Evolutionary conservation across 2,888 invertebrate species (phyloP).

Genomic region (Trichopria drosophilae): DNA sequence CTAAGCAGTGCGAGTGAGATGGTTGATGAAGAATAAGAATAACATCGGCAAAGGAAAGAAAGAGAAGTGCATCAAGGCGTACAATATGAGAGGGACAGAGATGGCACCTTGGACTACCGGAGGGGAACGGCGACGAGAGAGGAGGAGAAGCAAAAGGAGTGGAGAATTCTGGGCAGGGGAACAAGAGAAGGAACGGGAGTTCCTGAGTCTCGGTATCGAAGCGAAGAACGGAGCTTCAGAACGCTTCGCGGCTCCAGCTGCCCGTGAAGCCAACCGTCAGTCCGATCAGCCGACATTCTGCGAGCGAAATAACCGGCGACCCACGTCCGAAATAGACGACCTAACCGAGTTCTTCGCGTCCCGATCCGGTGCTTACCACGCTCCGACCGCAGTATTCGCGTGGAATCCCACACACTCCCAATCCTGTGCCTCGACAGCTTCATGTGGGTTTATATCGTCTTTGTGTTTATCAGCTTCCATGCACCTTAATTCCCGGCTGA

Average conservation of each 20-base stretch:
- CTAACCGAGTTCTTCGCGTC: slow-evolving; percentile 32
- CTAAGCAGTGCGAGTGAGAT: too few relatives aligned
- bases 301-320: slow-evolving; percentile 17
- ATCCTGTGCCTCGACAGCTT: too few relatives aligned
- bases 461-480: too few relatives aligned
- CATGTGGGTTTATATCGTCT: too few relatives aligned
- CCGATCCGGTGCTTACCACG: background rate
- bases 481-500: too few relatives aligned
- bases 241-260: slow-evolving; percentile 4
- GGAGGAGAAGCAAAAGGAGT: slow-evolving; percentile 7
- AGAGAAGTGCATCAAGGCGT: too few relatives aligned
- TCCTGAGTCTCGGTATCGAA: too few relatives aligned
- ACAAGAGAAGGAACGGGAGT: slow-evolving; percentile 24
- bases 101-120: background rate
- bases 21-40: too few relatives aligned
- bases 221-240: slow-evolving; percentile 1
- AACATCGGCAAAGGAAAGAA: too few relatives aligned
- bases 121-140: slow-evolving; percentile 5
- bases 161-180: too few relatives aligned
- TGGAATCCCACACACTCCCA: background rate
- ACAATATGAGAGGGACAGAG: slow-evolving; percentile 8
- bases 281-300: slow-evolving; percentile 2
- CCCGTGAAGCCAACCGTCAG: background rate
- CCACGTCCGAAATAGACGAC: slow-evolving; percentile 41
- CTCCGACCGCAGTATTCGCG: background rate